A percentile compares a stretch with the other conserved stretches of the same genome.
Evolutionary conservation across 2,113 vertebrate genomes (phyloP).

Genomic region (Rutilus rutilus): DNA sequence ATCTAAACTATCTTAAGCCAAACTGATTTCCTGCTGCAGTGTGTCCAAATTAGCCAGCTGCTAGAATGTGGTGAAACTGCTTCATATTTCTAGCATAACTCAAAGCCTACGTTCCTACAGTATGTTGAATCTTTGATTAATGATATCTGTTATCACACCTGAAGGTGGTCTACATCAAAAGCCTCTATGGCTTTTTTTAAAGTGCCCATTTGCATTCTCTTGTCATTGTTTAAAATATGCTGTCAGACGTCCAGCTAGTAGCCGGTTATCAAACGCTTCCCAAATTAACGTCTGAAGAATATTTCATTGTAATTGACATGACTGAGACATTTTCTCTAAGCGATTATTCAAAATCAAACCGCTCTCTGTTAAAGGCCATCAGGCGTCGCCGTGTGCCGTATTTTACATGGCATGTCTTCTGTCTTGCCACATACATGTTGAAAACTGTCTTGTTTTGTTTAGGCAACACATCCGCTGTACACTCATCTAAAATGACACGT

Average conservation of each 20-base stretch:
- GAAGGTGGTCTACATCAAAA: conserved; percentile 35
- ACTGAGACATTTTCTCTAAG: not conserved
- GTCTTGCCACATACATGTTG: not conserved
- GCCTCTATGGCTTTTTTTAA: not conserved
- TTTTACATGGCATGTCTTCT: not conserved
- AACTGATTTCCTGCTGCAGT: not conserved
- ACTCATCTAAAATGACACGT: not conserved
- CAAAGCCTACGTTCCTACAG: not conserved
- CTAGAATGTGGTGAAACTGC: not conserved
- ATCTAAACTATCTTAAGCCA: not conserved
- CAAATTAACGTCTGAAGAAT: not conserved
- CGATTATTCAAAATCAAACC: not conserved
- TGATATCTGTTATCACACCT: conserved; percentile 7
- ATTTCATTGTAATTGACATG: conserved; percentile 27
- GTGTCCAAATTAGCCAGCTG: not conserved
- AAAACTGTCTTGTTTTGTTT: not conserved
- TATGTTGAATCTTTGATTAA: conserved; percentile 19
- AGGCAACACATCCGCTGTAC: not conserved
- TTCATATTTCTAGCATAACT: not conserved
- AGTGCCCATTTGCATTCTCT: conserved; percentile 17
- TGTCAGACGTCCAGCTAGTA: conserved; percentile 2
- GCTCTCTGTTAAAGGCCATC: not conserved
- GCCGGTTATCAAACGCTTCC: conserved; percentile 26
- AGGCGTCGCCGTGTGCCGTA: not conserved
- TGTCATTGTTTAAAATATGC: not conserved